Evolutionary conservation across 2,888 invertebrate species (phyloP).

Genomic region (Orthosia gracilis): DNA sequence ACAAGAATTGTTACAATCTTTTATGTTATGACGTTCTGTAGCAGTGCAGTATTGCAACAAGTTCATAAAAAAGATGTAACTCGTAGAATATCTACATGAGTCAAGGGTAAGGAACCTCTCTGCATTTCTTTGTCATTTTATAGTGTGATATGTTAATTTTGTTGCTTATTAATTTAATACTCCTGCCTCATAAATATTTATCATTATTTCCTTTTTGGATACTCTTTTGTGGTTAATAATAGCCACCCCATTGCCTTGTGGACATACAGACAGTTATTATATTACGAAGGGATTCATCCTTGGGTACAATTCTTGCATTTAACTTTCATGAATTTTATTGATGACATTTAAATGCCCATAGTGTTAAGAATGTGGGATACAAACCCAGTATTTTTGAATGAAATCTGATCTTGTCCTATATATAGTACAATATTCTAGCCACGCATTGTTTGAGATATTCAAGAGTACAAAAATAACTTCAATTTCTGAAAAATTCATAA

Average conservation of each 20-base stretch:
- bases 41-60: constrained; percentile 35
- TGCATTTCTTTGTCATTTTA: constrained; percentile 56
- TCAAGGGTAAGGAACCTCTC: constrained; percentile 55
- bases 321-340: background rate
- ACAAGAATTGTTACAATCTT: constrained; percentile 1
- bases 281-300: background rate
- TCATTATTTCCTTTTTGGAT: background rate
- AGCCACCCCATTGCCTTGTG: background rate
- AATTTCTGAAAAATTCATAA: too few species aligned
- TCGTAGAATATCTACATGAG: constrained; percentile 36
- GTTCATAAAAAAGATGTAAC: constrained; percentile 29
- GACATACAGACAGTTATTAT: background rate
- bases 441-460: background rate
- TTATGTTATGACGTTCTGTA: constrained; percentile 12
- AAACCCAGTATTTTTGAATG: background rate
- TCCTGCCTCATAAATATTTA: constrained; percentile 1
- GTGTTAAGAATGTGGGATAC: background rate
- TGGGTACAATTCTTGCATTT: too few species aligned
- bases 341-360: background rate
- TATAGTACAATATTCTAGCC: background rate
- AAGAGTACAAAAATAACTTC: background rate
- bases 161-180: constrained; percentile 24
- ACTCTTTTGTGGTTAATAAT: constrained; percentile 6
- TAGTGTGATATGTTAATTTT: constrained; percentile 25
- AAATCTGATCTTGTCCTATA: background rate